These are phyloP conservation scores for Luperina testacea DNA, from an alignment of 2,888 invertebrate genomes.

Conservation along the genomic window DNA sequence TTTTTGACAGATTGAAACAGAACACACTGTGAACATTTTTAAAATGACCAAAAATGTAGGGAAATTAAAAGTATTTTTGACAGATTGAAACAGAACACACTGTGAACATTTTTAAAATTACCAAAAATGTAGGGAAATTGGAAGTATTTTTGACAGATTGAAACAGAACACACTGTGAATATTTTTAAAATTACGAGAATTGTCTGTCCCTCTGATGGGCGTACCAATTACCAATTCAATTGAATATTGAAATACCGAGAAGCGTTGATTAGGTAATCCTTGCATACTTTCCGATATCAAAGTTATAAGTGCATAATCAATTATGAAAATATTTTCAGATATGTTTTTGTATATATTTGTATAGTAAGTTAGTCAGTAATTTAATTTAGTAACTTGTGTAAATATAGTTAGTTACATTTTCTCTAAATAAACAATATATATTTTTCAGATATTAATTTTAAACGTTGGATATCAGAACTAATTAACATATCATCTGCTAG, in stretches of 20 bases:
- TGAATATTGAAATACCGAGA: not conserved
- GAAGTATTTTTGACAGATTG: not conserved
- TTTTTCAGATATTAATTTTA: not conserved
- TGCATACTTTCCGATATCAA: too few species aligned
- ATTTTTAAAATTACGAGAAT: not conserved
- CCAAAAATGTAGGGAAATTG: not conserved
- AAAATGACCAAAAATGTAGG: too few species aligned
- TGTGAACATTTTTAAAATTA: too few species aligned
- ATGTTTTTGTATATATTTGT: too few species aligned
- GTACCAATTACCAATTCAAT: too few species aligned
- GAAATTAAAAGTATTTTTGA: too few species aligned
- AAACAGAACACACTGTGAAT: not conserved
- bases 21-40: not conserved
- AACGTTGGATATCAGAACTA: not conserved
- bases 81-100: too few species aligned
- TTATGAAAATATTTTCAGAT: not conserved
- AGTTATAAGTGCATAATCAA: not conserved
- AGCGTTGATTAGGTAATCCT: not conserved
- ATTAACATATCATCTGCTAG: not conserved
- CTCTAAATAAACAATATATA: too few species aligned
- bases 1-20: not conserved
- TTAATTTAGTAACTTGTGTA: too few species aligned
- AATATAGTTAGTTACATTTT: too few species aligned
- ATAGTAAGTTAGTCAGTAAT: too few species aligned
- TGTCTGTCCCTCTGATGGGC: not conserved